Percentiles rank a stretch among this genome's conserved stretches.
Evolutionary conservation across 1,140 invertebrate species (phyloP).

Genomic region (Platyura marginata): DNA sequence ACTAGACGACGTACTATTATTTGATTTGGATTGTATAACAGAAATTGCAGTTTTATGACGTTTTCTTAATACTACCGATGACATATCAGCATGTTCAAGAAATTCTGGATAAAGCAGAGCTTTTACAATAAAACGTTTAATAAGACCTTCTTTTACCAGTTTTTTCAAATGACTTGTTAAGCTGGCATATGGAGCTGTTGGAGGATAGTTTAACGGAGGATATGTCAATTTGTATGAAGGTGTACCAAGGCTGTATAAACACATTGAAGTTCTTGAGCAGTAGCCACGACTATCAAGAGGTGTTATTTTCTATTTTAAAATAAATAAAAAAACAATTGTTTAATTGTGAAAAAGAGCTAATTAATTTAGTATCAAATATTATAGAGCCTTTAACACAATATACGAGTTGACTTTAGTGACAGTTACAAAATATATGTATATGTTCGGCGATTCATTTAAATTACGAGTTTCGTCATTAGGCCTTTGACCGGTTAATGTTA

Average conservation of each 20-base stretch:
- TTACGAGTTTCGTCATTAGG: too few relatives aligned
- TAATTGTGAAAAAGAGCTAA: too few relatives aligned
- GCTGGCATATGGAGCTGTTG: conserved; percentile 44
- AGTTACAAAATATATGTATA: too few relatives aligned
- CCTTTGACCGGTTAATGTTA: too few relatives aligned
- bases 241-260: conserved; percentile 24
- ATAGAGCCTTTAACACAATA: too few relatives aligned
- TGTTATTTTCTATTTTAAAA: not conserved
- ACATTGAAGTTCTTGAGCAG: conserved; percentile 28
- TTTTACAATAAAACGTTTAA: conserved; percentile 49
- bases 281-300: conserved; percentile 29
- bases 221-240: conserved; percentile 33
- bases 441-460: too few relatives aligned
- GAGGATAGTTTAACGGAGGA: conserved; percentile 40
- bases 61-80: conserved; percentile 26
- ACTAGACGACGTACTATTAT: conserved; percentile 22
- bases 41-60: conserved; percentile 32
- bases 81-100: conserved; percentile 23
- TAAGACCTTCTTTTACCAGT: conserved; percentile 47
- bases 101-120: conserved; percentile 46
- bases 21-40: conserved; percentile 30
- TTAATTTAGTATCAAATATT: too few relatives aligned
- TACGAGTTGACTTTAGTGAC: too few relatives aligned
- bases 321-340: too few relatives aligned
- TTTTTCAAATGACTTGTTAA: conserved; percentile 55